A percentile compares a stretch with the other conserved stretches of the same genome.
These are phyloP conservation scores for Cepphus grylle DNA, from an alignment of 2,113 vertebrate species.

Conservation along the genomic window DNA sequence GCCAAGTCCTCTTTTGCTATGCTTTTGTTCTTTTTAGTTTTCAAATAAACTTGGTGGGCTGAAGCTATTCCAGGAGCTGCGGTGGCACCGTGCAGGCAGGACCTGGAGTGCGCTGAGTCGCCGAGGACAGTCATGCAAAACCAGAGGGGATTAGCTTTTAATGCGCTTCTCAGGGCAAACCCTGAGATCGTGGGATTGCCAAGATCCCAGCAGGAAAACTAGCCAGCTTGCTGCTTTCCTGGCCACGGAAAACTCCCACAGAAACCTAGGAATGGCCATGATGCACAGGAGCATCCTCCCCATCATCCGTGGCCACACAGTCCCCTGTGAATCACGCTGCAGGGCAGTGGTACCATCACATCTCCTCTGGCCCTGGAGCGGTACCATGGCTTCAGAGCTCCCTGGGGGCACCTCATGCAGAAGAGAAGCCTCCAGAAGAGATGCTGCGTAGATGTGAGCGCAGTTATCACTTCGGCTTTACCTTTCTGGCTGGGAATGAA, in stretches of 20 bases:
- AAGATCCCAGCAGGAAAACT: background rate
- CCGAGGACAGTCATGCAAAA: background rate
- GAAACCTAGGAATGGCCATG: background rate
- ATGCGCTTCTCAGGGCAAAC: background rate
- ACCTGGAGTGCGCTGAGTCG: background rate
- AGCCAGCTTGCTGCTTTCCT: background rate
- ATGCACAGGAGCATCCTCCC: background rate
- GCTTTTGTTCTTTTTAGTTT: background rate
- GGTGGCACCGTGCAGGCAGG: background rate
- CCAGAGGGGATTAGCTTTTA: slow-evolving; percentile 4
- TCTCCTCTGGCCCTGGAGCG: fast-evolving
- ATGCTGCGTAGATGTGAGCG: fast-evolving
- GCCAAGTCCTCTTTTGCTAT: background rate
- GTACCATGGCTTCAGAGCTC: background rate
- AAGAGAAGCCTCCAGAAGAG: background rate
- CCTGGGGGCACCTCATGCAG: background rate
- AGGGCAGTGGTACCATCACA: fast-evolving
- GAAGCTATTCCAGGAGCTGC: background rate
- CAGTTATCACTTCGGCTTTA: background rate
- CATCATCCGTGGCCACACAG: fast-evolving
- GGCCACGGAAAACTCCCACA: background rate
- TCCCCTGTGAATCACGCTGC: background rate
- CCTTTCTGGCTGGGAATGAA: background rate
- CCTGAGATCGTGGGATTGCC: background rate
- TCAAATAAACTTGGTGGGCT: background rate